A percentile compares a stretch with the other conserved stretches of the same genome.
Evolutionary conservation across 2,888 invertebrate species (phyloP).

Genomic region (Pandemis corylana): DNA sequence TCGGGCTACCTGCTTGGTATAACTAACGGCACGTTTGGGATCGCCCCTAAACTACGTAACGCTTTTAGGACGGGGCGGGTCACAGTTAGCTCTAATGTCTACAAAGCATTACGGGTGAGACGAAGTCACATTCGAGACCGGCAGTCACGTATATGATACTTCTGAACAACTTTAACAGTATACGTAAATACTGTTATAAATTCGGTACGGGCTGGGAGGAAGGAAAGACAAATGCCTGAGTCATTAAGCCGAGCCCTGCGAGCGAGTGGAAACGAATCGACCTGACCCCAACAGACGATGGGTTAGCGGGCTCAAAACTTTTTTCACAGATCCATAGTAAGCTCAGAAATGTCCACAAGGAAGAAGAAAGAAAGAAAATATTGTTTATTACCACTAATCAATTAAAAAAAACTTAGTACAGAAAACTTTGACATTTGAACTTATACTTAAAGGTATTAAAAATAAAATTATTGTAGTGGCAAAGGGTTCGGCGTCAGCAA

Average conservation of each 20-base stretch:
- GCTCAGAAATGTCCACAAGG: neutral
- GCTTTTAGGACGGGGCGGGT: slow-evolving; percentile 38
- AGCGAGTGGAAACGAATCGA: slow-evolving; percentile 25
- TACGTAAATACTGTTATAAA: slow-evolving; percentile 20
- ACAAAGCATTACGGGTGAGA: slow-evolving; percentile 29
- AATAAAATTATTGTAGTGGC: no score
- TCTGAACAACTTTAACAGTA: slow-evolving; percentile 34
- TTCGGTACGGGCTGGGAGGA: slow-evolving; percentile 10
- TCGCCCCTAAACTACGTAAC: slow-evolving; percentile 30
- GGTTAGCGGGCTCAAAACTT: slow-evolving; percentile 5
- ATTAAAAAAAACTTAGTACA: no score
- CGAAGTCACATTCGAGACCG: slow-evolving; percentile 24
- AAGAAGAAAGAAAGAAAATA: no score
- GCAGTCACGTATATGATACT: slow-evolving; percentile 36
- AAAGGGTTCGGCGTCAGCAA: no score
- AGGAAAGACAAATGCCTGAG: slow-evolving; percentile 35
- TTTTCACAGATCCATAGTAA: neutral
- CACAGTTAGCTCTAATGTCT: slow-evolving; percentile 35
- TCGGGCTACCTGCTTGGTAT: slow-evolving; percentile 30
- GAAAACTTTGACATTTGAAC: no score
- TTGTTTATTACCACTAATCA: neutral
- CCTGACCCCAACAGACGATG: slow-evolving; percentile 12
- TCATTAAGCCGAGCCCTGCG: slow-evolving; percentile 25
- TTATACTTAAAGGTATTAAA: no score
- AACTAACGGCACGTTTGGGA: slow-evolving; percentile 37